These are phyloP conservation scores for Podarcis raffonei DNA, from an alignment of 2,113 vertebrate species.

Conservation along the genomic window DNA sequence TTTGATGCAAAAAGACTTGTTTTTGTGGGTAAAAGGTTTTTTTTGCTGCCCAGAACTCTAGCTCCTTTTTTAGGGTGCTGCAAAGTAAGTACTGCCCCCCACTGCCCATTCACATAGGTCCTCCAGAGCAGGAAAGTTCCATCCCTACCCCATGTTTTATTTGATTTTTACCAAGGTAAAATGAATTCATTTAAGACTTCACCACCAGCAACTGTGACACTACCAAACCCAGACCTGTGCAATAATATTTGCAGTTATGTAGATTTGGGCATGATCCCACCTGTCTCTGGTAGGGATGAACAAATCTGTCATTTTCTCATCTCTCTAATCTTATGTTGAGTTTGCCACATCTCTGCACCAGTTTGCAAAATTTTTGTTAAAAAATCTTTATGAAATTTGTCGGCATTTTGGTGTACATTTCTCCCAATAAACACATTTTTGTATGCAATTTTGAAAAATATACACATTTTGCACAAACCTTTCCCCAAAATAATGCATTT, in stretches of 20 bases:
- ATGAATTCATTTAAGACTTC: too few relatives aligned
- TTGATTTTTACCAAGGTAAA: background rate
- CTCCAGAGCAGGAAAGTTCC: background rate
- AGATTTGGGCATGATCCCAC: background rate
- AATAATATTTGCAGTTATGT: background rate
- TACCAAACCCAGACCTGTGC: background rate
- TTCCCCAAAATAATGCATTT: background rate
- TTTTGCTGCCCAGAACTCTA: background rate
- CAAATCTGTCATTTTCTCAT: too few relatives aligned
- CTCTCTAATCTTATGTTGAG: too few relatives aligned
- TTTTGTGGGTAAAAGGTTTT: background rate
- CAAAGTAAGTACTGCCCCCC: background rate
- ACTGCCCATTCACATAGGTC: background rate
- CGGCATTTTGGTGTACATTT: too few relatives aligned
- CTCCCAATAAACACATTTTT: too few relatives aligned
- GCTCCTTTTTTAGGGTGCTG: background rate
- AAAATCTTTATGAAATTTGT: too few relatives aligned
- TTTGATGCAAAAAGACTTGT: background rate
- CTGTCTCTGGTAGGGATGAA: background rate
- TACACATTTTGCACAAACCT: background rate
- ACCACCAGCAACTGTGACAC: background rate
- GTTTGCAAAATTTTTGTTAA: too few relatives aligned
- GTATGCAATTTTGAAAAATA: too few relatives aligned
- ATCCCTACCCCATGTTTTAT: background rate
- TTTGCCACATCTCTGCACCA: too few relatives aligned